Percentiles rank a stretch among this genome's conserved stretches.
phyloP scores from a whole-genome alignment of 2,888 invertebrate species.

The Mythimna impura region DNA sequence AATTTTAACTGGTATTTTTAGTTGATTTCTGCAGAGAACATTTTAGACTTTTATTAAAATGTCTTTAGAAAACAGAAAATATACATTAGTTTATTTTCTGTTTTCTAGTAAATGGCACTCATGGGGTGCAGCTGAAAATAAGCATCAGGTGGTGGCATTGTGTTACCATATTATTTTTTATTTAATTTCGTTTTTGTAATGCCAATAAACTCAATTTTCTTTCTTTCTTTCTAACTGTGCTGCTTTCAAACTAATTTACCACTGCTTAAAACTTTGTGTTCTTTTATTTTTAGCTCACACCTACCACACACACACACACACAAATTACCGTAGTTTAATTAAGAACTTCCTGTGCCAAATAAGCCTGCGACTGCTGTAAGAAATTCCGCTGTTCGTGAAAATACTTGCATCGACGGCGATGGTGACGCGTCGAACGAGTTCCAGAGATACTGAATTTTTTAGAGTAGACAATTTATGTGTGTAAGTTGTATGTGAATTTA shows the following conservation, averaged over 20 bases:
- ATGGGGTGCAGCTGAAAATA: too few species aligned
- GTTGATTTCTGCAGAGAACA: too few species aligned
- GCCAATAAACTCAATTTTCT: too few species aligned
- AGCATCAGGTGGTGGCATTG: too few species aligned
- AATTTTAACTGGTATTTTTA: too few species aligned
- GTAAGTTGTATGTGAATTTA: not conserved
- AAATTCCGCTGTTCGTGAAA: conserved; percentile 1
- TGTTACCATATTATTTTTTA: too few species aligned
- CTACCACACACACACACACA: not conserved
- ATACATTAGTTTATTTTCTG: too few species aligned
- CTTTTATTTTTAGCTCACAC: not conserved
- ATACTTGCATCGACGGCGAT: not conserved
- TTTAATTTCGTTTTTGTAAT: too few species aligned
- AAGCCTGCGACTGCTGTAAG: not conserved
- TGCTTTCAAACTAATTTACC: not conserved
- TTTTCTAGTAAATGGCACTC: too few species aligned
- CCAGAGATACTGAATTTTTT: not conserved
- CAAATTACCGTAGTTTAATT: conserved; percentile 9
- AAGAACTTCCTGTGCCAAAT: conserved; percentile 19
- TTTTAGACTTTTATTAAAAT: too few species aligned
- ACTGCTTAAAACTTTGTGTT: not conserved
- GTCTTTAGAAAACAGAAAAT: too few species aligned
- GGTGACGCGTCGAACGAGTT: not conserved
- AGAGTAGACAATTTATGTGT: not conserved
- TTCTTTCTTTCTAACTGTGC: too few species aligned